Evolutionary conservation across 1,140 invertebrate genomes (phyloP).

Genomic region (Orussus abietinus): DNA sequence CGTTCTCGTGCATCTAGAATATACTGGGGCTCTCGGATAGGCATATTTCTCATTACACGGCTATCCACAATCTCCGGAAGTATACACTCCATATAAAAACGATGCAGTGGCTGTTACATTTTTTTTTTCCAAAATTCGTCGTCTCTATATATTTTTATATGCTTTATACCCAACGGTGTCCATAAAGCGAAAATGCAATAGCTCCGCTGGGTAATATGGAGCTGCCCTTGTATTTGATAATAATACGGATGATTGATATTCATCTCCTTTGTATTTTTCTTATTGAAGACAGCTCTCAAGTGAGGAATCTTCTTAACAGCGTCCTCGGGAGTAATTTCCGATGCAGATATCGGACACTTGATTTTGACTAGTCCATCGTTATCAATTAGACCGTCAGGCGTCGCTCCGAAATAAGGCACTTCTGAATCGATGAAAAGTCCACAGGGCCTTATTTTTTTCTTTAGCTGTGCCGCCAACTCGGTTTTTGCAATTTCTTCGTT

Average conservation of each 20-base stretch:
- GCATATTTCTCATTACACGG: constrained; percentile 20
- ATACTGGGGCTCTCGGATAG: constrained; percentile 19
- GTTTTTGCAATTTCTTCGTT: constrained; percentile 32
- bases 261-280: constrained; percentile 15
- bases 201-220: constrained; percentile 22
- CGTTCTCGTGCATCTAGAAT: constrained; percentile 8
- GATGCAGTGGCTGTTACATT: constrained; percentile 14
- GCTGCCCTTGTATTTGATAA: constrained; percentile 35
- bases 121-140: constrained; percentile 24
- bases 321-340: constrained; percentile 7
- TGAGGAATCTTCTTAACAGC: constrained; percentile 9
- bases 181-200: constrained; percentile 24
- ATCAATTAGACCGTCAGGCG: constrained; percentile 44
- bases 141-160: constrained; percentile 17
- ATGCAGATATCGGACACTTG: constrained; percentile 35
- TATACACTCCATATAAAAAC: constrained; percentile 26
- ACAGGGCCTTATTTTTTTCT: constrained; percentile 30
- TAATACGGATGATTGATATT: constrained; percentile 26
- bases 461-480: constrained; percentile 21
- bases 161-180: constrained; percentile 18
- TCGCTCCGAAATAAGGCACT: constrained; percentile 36
- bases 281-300: constrained; percentile 8
- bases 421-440: constrained; percentile 44
- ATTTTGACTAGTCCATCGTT: constrained; percentile 33
- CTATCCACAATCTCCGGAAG: constrained; percentile 31